These are phyloP conservation scores for Leucoraja erinaceus DNA, from an alignment of 2,113 vertebrate genomes.

Conservation along the genomic window DNA sequence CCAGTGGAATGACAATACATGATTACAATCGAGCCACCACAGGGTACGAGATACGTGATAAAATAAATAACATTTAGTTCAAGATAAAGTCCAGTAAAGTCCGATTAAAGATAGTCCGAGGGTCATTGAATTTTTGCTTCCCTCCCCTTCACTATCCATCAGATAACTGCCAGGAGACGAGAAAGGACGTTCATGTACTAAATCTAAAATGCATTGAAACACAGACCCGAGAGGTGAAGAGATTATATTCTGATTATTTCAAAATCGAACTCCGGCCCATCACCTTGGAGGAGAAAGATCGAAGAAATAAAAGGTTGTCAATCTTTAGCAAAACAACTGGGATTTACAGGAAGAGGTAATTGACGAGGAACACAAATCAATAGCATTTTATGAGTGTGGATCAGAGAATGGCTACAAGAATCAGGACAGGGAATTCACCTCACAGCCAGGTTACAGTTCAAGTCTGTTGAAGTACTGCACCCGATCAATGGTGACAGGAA, in stretches of 20 bases:
- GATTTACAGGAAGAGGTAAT: background rate
- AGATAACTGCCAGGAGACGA: background rate
- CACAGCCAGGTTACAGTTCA: background rate
- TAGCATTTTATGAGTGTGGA: background rate
- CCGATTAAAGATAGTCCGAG: too few relatives aligned
- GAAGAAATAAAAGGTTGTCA: slow-evolving; percentile 17
- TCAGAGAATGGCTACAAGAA: background rate
- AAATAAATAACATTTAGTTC: too few relatives aligned
- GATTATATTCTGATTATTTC: background rate
- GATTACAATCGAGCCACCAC: too few relatives aligned
- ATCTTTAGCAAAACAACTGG: background rate
- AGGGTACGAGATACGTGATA: too few relatives aligned
- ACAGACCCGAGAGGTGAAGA: slow-evolving; percentile 12
- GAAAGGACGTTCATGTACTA: background rate
- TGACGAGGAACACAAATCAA: background rate
- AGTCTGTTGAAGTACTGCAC: background rate
- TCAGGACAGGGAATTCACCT: background rate
- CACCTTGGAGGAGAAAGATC: background rate
- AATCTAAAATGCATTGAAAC: background rate
- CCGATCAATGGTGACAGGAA: slow-evolving; percentile 17
- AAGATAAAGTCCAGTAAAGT: too few relatives aligned
- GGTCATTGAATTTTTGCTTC: too few relatives aligned
- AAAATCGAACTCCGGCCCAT: background rate
- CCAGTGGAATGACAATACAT: too few relatives aligned
- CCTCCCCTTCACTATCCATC: too few relatives aligned